phyloP scores from a whole-genome alignment of 1,140 invertebrate species.

The Drosophila orena region DNA sequence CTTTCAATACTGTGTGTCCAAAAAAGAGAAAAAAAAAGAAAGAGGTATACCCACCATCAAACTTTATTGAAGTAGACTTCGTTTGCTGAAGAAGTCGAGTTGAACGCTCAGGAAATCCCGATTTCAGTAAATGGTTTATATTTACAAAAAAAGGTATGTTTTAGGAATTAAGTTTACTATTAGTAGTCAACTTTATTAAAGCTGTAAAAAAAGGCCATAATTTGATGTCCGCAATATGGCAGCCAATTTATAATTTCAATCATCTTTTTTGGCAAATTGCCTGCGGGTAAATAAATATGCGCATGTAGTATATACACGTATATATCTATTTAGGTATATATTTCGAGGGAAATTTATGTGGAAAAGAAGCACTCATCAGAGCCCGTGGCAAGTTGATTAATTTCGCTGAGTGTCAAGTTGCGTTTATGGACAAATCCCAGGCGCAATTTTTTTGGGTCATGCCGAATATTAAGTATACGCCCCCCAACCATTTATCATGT shows the following conservation, averaged over 20 bases:
- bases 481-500: conserved; percentile 38
- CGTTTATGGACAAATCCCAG: conserved; percentile 56
- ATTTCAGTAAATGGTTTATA: too few species aligned
- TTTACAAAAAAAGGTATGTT: background rate
- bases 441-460: conserved; percentile 43
- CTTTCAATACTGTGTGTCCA: background rate
- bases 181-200: conserved; percentile 3
- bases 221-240: conserved; percentile 1
- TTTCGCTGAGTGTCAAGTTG: conserved; percentile 47
- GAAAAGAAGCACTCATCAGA: conserved; percentile 7
- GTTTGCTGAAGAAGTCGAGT: background rate
- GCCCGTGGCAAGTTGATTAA: conserved; percentile 39
- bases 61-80: conserved; percentile 3
- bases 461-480: conserved; percentile 13
- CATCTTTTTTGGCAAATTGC: conserved; percentile 7
- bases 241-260: conserved; percentile 30
- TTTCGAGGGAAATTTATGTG: background rate
- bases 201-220: background rate
- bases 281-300: background rate
- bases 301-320: too few species aligned
- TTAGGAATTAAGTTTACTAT: too few species aligned
- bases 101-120: too few species aligned
- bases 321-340: background rate
- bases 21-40: background rate
- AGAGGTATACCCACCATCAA: background rate